A percentile compares a stretch with the other conserved stretches of the same genome.
phyloP scores from a whole-genome alignment of 2,797 vertebrate species.

The Crocodylus rhombifer region DNA sequence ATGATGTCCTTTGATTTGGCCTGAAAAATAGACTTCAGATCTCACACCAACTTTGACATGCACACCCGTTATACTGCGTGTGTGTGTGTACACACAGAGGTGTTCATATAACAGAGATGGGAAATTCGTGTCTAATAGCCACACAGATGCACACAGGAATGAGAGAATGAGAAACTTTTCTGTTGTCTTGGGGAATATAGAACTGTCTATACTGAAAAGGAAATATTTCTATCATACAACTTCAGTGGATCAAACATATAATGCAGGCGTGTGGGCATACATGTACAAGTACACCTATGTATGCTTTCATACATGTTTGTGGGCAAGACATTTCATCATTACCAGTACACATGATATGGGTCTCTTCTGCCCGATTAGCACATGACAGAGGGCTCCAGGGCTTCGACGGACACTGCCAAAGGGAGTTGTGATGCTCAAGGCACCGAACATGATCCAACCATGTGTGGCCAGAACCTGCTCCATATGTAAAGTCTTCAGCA shows the following conservation, averaged over 20 bases:
- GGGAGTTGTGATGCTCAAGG: constrained; percentile 14
- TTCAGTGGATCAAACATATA: not conserved
- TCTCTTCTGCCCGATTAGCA: constrained; percentile 58
- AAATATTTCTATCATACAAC: not conserved
- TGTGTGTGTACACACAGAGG: not conserved
- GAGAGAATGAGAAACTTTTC: not conserved
- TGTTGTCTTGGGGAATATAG: not conserved
- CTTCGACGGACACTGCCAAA: constrained; percentile 72
- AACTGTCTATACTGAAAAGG: not conserved
- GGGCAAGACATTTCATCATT: constrained; percentile 18
- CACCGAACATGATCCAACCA: constrained; percentile 70
- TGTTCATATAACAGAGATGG: not conserved
- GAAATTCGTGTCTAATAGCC: not conserved
- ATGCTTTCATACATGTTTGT: not conserved
- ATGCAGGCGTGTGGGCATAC: not conserved
- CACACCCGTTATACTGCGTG: rapidly evolving
- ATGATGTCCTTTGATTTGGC: not conserved
- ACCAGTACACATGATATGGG: constrained; percentile 68
- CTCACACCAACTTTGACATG: not conserved
- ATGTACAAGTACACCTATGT: no score
- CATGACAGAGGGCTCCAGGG: constrained; percentile 62
- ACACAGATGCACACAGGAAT: not conserved
- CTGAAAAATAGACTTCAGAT: not conserved
- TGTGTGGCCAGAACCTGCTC: constrained; percentile 41
- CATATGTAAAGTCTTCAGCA: not conserved